These are phyloP conservation scores for Ochropleura plecta DNA, from an alignment of 2,888 invertebrate species.

Conservation along the genomic window DNA sequence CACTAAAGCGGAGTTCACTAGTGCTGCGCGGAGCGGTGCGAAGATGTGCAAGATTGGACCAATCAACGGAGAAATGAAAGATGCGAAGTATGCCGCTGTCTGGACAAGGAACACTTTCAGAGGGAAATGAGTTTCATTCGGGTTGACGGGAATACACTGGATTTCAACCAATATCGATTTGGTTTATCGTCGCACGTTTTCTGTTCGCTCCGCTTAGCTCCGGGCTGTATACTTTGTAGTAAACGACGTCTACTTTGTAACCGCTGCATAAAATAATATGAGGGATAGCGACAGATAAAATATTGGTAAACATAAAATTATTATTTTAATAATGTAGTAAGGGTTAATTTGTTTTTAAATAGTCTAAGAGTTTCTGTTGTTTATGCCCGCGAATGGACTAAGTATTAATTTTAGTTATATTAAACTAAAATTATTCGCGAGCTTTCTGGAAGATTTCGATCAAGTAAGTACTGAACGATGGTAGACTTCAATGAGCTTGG, in stretches of 20 bases:
- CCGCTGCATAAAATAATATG: slow-evolving; percentile 11
- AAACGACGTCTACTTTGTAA: slow-evolving; percentile 4
- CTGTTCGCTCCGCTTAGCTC: neutral
- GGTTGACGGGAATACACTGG: neutral
- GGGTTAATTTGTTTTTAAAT: neutral
- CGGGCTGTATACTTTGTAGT: slow-evolving; percentile 3
- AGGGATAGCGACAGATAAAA: neutral
- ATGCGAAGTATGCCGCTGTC: too few relatives aligned
- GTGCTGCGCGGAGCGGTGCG: neutral
- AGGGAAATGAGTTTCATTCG: neutral
- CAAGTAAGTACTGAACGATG: neutral
- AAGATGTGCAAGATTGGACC: neutral
- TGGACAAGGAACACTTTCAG: neutral
- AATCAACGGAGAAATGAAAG: neutral
- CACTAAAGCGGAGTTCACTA: neutral
- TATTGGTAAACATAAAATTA: neutral
- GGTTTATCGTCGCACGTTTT: neutral
- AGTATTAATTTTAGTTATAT: neutral
- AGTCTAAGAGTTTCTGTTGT: neutral
- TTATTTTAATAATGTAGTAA: neutral
- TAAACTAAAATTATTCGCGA: neutral
- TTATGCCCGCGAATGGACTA: neutral
- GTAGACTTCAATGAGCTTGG: neutral
- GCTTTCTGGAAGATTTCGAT: neutral
- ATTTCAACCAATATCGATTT: neutral